These are phyloP conservation scores for Brachyhypopomus gauderio DNA, from an alignment of 2,113 vertebrate species.

Conservation along the genomic window DNA sequence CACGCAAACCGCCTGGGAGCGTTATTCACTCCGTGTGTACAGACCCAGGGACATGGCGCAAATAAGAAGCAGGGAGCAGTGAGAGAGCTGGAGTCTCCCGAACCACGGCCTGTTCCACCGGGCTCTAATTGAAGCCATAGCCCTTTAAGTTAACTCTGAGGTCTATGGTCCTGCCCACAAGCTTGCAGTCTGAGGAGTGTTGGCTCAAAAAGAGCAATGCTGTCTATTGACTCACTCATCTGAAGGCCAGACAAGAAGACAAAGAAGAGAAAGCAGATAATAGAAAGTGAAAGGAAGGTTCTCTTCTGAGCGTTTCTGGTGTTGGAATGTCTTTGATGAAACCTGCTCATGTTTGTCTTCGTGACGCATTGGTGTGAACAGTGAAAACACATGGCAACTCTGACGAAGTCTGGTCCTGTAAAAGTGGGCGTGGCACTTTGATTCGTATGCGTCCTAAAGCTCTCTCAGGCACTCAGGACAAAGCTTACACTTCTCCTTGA, in stretches of 20 bases:
- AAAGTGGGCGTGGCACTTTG: background rate
- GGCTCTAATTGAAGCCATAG: slow-evolving; percentile 68
- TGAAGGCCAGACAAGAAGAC: slow-evolving; percentile 34
- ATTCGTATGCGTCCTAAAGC: background rate
- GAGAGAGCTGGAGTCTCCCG: slow-evolving; percentile 59
- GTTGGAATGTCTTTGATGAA: slow-evolving; percentile 21
- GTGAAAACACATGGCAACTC: background rate
- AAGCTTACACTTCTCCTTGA: background rate
- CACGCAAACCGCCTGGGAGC: slow-evolving; percentile 47
- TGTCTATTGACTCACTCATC: slow-evolving; percentile 42
- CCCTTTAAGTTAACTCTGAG: slow-evolving; percentile 57
- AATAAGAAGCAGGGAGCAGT: slow-evolving; percentile 53
- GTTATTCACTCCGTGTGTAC: slow-evolving; percentile 51
- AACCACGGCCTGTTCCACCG: slow-evolving; percentile 56
- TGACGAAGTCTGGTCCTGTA: background rate
- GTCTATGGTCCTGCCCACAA: slow-evolving; percentile 47
- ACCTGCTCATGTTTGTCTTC: slow-evolving; percentile 6
- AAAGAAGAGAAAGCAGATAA: slow-evolving; percentile 27
- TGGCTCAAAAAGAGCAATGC: slow-evolving; percentile 39
- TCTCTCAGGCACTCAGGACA: background rate
- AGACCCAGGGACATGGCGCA: slow-evolving; percentile 49
- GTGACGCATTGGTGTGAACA: background rate
- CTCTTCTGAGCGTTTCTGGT: slow-evolving; percentile 25
- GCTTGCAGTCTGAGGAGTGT: slow-evolving; percentile 26
- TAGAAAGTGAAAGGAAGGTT: slow-evolving; percentile 36